A percentile compares a stretch with the other conserved stretches of the same genome.
Evolutionary conservation across 2,113 vertebrate genomes (phyloP).

Genomic region (Tragelaphus strepsiceros): DNA sequence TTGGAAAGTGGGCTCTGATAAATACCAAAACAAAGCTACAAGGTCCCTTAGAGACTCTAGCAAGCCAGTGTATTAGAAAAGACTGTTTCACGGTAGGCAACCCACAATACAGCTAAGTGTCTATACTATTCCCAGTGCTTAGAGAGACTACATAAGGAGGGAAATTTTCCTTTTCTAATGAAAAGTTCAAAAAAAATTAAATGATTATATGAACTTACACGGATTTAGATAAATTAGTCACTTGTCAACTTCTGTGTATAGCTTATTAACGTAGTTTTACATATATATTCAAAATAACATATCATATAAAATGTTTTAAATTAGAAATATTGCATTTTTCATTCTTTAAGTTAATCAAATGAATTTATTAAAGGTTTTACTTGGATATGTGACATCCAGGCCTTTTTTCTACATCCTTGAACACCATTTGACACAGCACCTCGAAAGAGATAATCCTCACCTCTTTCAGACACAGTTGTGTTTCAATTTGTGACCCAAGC

Average conservation of each 20-base stretch:
- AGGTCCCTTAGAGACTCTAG: neutral
- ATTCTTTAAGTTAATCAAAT: neutral
- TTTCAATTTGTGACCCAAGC: neutral
- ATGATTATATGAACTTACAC: neutral
- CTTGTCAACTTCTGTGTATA: neutral
- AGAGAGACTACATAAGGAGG: neutral
- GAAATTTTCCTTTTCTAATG: neutral
- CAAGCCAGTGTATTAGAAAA: neutral
- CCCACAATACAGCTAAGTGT: neutral
- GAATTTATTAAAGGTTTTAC: neutral
- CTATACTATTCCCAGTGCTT: neutral
- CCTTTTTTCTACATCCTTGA: neutral
- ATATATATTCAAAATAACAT: neutral
- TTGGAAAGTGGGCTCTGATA: neutral
- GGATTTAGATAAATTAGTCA: neutral
- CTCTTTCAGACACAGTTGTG: neutral
- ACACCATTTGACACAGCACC: neutral
- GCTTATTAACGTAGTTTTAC: neutral
- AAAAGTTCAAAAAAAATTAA: neutral
- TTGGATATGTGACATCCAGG: neutral
- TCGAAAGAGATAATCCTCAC: neutral
- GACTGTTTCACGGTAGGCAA: neutral
- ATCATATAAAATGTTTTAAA: neutral
- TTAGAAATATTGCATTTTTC: neutral
- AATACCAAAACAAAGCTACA: neutral